phyloP scores from a whole-genome alignment of 1,140 invertebrate genomes.

The Bombus affinis region DNA sequence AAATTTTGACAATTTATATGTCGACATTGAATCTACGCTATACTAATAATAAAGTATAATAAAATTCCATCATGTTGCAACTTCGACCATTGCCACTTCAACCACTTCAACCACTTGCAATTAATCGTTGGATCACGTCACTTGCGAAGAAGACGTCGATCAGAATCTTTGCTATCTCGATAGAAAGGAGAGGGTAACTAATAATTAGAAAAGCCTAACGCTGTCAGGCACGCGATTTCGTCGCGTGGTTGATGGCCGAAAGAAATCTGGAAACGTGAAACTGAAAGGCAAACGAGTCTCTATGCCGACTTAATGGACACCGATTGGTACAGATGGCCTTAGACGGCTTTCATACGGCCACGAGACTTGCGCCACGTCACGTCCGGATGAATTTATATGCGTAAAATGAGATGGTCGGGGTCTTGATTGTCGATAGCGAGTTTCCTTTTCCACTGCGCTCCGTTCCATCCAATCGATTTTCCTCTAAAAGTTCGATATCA shows the following conservation, averaged over 20 bases:
- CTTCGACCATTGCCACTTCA: neutral
- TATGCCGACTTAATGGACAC: conserved; percentile 72
- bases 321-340: conserved; percentile 79
- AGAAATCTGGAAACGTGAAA: conserved; percentile 70
- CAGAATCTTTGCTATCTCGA: neutral
- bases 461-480: neutral
- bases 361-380: conserved; percentile 76
- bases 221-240: neutral
- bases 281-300: conserved; percentile 60
- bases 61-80: neutral
- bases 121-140: neutral
- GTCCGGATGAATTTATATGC: conserved; percentile 82
- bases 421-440: conserved; percentile 72
- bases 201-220: conserved; percentile 9
- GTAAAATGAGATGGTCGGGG: conserved; percentile 75
- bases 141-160: neutral
- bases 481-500: neutral
- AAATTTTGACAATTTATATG: too few species aligned
- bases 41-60: neutral
- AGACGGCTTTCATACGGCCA: conserved; percentile 67
- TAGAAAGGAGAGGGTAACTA: neutral
- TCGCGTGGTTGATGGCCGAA: conserved; percentile 16
- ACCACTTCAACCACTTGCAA: neutral
- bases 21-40: neutral
- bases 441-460: conserved; percentile 68